Evolutionary conservation across 2,113 vertebrate species (phyloP).

Genomic region (Poecilia latipinna): DNA sequence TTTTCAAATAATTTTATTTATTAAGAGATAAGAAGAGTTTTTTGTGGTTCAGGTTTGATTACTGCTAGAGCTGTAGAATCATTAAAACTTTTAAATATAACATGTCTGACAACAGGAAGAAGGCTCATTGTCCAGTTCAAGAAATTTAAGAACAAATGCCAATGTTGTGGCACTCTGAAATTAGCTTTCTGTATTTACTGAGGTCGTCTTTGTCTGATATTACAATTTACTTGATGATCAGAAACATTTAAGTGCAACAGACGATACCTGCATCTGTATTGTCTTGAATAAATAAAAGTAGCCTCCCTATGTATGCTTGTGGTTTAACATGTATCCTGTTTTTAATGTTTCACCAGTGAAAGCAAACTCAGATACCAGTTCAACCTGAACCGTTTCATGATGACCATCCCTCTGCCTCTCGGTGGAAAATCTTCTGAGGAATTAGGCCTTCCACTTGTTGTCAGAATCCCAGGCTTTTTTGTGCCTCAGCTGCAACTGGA

Average conservation of each 20-base stretch:
- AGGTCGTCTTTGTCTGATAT: not conserved
- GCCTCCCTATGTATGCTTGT: not conserved
- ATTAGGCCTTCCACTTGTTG: constrained; percentile 69
- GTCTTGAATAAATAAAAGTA: not conserved
- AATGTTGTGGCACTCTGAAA: not conserved
- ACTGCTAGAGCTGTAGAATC: not conserved
- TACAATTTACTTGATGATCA: not conserved
- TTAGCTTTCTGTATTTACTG: not conserved
- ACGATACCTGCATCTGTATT: not conserved
- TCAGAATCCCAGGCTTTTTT: constrained; percentile 79
- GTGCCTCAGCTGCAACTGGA: constrained; percentile 79
- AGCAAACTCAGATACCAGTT: constrained; percentile 83
- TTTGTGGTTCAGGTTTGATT: not conserved
- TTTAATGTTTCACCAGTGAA: constrained; percentile 79
- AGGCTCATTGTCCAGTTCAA: not conserved
- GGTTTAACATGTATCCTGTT: constrained; percentile 17
- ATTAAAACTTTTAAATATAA: not conserved
- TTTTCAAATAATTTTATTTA: no score
- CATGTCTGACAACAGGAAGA: not conserved
- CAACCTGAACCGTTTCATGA: constrained; percentile 79
- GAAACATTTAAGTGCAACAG: not conserved
- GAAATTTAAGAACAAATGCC: not conserved
- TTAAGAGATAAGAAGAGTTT: not conserved
- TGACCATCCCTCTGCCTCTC: constrained; percentile 86
- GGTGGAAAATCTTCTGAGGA: constrained; percentile 87